Percentiles rank a stretch among this genome's conserved stretches.
Evolutionary conservation across 2,888 invertebrate species (phyloP).

Genomic region (Synergus gifuensis): DNA sequence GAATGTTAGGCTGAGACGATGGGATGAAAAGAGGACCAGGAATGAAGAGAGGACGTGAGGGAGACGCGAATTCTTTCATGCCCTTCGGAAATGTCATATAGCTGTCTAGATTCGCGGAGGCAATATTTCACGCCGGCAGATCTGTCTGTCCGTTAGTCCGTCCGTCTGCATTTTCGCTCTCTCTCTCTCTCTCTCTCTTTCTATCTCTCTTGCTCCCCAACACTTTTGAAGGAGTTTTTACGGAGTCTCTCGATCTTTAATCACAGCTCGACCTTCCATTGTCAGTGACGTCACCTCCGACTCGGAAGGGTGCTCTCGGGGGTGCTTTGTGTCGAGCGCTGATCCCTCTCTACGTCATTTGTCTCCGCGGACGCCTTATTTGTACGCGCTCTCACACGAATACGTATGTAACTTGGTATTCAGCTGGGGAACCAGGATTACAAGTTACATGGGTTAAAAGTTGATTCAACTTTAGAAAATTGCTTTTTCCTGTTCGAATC

Average conservation of each 20-base stretch:
- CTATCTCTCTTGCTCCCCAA: constrained; percentile 47
- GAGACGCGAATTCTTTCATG: constrained; percentile 65
- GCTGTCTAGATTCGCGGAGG: constrained; percentile 74
- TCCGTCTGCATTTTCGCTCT: constrained; percentile 46
- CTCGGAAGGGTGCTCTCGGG: constrained; percentile 67
- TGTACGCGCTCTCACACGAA: constrained; percentile 62
- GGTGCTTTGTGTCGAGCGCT: constrained; percentile 69
- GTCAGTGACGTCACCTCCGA: constrained; percentile 76
- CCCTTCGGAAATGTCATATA: constrained; percentile 74
- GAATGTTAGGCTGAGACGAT: constrained; percentile 47
- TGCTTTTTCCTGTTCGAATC: neutral
- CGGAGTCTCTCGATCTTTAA: constrained; percentile 76
- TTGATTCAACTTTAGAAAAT: constrained; percentile 30
- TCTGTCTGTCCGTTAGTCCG: constrained; percentile 57
- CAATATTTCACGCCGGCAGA: constrained; percentile 74
- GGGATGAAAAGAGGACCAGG: constrained; percentile 41
- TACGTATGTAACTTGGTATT: constrained; percentile 32
- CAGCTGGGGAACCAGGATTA: constrained; percentile 11
- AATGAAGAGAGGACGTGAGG: constrained; percentile 46
- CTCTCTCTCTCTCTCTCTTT: constrained; percentile 47
- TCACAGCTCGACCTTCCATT: constrained; percentile 77
- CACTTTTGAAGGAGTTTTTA: constrained; percentile 75
- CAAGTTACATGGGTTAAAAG: constrained; percentile 36
- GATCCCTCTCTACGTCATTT: constrained; percentile 74
- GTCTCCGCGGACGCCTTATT: constrained; percentile 72